Evolutionary conservation across 35 echinoderm and acorn worm species (phyloP).

Genomic region (Ophioderma brevispina): DNA sequence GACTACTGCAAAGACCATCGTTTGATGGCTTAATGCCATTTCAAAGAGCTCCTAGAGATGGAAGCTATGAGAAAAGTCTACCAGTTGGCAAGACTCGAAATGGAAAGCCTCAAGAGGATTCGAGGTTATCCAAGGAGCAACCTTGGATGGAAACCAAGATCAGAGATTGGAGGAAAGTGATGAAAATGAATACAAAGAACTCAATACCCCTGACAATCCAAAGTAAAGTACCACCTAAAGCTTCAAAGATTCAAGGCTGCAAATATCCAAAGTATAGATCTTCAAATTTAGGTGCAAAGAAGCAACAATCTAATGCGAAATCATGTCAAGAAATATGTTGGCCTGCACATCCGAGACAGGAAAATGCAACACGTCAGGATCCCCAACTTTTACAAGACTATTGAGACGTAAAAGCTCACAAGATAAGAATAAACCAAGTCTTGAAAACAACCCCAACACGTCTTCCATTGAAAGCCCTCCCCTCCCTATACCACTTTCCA

Average conservation of each 20-base stretch:
- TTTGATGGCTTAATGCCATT: constrained; percentile 27
- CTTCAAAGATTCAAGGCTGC: background rate
- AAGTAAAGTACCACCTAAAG: background rate
- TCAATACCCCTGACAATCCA: background rate
- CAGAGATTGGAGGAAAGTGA: background rate
- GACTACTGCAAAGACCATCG: constrained; percentile 17
- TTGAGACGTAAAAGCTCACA: background rate
- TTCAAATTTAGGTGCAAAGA: background rate
- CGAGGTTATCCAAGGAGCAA: too few relatives aligned
- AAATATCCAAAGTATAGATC: background rate
- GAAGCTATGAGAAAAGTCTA: constrained; percentile 1
- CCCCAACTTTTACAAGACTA: background rate
- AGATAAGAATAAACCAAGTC: background rate
- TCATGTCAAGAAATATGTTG: background rate
- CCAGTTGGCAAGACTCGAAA: background rate
- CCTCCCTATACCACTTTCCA: background rate
- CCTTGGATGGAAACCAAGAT: background rate
- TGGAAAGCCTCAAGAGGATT: too few relatives aligned
- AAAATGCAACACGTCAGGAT: background rate
- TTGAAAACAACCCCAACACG: background rate
- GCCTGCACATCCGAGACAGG: background rate
- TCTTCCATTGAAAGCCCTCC: background rate
- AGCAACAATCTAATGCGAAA: background rate
- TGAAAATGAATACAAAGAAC: too few relatives aligned
- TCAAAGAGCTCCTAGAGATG: constrained; percentile 38